Evolutionary conservation across 2,888 invertebrate genomes (phyloP).

Genomic region (Rutpela maculata): DNA sequence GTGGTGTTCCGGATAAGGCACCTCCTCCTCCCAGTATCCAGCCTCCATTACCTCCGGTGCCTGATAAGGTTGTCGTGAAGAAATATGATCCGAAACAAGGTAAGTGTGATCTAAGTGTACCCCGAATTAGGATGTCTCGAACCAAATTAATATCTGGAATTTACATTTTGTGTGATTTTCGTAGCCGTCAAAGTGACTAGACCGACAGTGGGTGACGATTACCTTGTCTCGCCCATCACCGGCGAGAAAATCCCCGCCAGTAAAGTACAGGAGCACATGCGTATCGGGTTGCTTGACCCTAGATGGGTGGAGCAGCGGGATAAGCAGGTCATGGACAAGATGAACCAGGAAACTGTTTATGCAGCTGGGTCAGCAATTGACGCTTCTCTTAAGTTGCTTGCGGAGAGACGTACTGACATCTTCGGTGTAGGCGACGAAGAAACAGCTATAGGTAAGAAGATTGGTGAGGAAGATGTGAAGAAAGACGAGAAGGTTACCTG

Average conservation of each 20-base stretch:
- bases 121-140: too few species aligned
- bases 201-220: constrained; percentile 86
- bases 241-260: constrained; percentile 98
- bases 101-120: constrained; percentile 63
- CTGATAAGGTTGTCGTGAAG: constrained; percentile 95
- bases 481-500: constrained; percentile 96
- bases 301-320: constrained; percentile 98
- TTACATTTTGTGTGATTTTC: constrained; percentile 17
- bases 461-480: constrained; percentile 89
- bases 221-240: constrained; percentile 97
- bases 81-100: constrained; percentile 97
- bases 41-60: constrained; percentile 87
- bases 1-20: constrained; percentile 70
- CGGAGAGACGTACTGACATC: constrained; percentile 99
- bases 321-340: constrained; percentile 93
- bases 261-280: constrained; percentile 98
- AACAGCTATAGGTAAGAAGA: constrained; percentile 98
- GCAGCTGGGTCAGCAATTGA: constrained; percentile 93
- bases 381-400: constrained; percentile 94
- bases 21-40: constrained; percentile 73
- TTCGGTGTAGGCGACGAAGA: constrained; percentile 99
- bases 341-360: constrained; percentile 91
- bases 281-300: constrained; percentile 96
- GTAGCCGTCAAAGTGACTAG: constrained; percentile 77
- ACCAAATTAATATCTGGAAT: too few species aligned